Evolutionary conservation across 1,140 invertebrate species (phyloP).

Genomic region (Neuroterus valhalla): DNA sequence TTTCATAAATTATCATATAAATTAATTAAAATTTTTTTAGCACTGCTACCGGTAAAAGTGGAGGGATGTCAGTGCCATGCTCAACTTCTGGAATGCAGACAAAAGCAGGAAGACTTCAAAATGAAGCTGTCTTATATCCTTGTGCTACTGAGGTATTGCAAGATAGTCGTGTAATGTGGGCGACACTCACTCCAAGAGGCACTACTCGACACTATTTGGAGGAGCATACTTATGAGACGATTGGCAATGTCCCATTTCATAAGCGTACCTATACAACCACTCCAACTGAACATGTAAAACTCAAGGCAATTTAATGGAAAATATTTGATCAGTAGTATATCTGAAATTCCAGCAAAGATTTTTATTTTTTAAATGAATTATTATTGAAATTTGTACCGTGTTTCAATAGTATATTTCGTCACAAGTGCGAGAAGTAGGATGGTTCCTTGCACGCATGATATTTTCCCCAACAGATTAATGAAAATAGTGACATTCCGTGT

Average conservation of each 20-base stretch:
- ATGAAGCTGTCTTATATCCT: slow-evolving; percentile 76
- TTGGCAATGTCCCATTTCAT: slow-evolving; percentile 75
- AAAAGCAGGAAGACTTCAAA: slow-evolving; percentile 66
- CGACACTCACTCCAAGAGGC: slow-evolving; percentile 86
- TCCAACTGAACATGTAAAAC: slow-evolving; percentile 72
- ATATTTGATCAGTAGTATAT: slow-evolving; percentile 15
- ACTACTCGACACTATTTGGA: slow-evolving; percentile 79
- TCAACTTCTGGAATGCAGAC: slow-evolving; percentile 60
- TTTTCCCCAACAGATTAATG: too few species aligned
- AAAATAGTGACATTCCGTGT: too few species aligned
- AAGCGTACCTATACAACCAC: slow-evolving; percentile 59
- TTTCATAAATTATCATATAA: neutral
- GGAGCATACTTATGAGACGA: slow-evolving; percentile 85
- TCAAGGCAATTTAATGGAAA: slow-evolving; percentile 65
- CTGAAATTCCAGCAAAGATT: neutral
- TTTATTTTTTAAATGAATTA: neutral
- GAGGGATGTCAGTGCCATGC: slow-evolving; percentile 65
- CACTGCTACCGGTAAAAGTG: slow-evolving; percentile 62
- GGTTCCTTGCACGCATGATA: too few species aligned
- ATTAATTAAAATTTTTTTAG: slow-evolving; percentile 47
- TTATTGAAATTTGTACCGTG: neutral
- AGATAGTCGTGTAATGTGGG: slow-evolving; percentile 86
- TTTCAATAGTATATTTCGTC: neutral
- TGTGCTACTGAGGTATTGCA: slow-evolving; percentile 70
- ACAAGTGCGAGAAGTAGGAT: too few species aligned